A percentile compares a stretch with the other conserved stretches of the same genome.
These are phyloP conservation scores for Apodemus agrarius DNA, from an alignment of 2,797 vertebrate genomes.

Conservation along the genomic window DNA sequence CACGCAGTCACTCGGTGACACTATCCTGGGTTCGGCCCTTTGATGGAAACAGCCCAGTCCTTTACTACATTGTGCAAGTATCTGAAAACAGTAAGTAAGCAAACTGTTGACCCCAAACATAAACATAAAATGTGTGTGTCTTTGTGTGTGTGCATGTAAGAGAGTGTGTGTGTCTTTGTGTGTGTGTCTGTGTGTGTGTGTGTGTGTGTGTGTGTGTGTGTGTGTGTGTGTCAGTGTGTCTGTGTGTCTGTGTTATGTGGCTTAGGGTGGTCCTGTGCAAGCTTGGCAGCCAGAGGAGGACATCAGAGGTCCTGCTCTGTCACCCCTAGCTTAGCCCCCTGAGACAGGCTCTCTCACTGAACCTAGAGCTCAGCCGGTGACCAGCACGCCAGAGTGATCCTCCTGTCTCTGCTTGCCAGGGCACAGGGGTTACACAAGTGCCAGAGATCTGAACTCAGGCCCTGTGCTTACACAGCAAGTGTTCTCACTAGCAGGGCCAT, in stretches of 20 bases:
- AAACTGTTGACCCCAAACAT: rapidly evolving
- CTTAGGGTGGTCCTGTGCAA: not conserved
- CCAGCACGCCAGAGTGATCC: not conserved
- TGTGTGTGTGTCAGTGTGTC: not conserved
- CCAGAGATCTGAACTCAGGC: not conserved
- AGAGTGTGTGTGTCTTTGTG: too few relatives aligned
- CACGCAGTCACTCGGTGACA: constrained; percentile 90
- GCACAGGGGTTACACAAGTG: not conserved
- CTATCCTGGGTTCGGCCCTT: constrained; percentile 97
- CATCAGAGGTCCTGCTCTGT: not conserved
- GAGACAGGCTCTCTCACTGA: not conserved
- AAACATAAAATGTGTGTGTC: rapidly evolving
- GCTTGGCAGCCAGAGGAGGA: not conserved
- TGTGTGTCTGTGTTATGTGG: too few relatives aligned
- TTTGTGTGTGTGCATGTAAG: too few relatives aligned
- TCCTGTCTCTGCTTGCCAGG: not conserved
- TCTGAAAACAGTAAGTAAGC: constrained; percentile 97
- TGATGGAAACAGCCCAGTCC: constrained; percentile 96
- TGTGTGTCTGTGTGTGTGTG: too few relatives aligned
- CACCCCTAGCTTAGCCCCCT: not conserved
- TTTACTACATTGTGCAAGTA: constrained; percentile 95
- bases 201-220: not conserved
- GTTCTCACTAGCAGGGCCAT: too few relatives aligned
- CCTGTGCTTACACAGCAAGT: not conserved
- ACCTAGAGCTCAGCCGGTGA: not conserved